Evolutionary conservation across 2,888 invertebrate genomes (phyloP), one percentile per base, ranked within the genome.

Genomic region (Lutraria lutraria): DNA sequence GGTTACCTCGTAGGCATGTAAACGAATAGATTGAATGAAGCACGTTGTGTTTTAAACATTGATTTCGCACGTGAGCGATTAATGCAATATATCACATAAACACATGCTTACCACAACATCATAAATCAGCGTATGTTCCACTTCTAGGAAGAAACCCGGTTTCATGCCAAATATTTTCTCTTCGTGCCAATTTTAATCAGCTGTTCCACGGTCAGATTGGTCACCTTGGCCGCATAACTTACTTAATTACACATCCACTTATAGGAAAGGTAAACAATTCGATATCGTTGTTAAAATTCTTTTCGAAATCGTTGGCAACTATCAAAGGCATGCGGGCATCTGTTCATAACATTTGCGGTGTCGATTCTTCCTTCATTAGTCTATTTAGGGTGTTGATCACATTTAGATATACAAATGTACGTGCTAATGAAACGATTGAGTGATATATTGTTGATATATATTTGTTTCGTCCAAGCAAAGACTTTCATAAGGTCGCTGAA

Each of bases 221-320:
- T 34, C 76, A 76, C 76, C 76, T 76, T 76, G 76, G 34, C 76
- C 76, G 76, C 76, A 76, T 76, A 76, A 76, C 76, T 76, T 76
- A 29, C 76, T 76, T 34, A 76, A 76, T 76, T 76, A 76, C 19
- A 76, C 31, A 15, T 76, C 76, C 76, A 8, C 34, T 31, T 34
- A 76, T 76, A 76, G 34, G 31, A 76, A 76, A 76, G 31, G 76
- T 76, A 76, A 76, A 76, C 76, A 76, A 76, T 13, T 31, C 34
- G 16, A 76, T 76, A 76, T 76, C 76, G 76, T 76, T 76, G 76
- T 76, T 76, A 31, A 76, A 76, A 76, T 76, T 76, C 76, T 76
- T 76, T 76, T 76, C 76, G 34, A 76, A 34, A 34, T 76, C 34
- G 29, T 76, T 76, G 76, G 76, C 76, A 76, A 76, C 31, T 76